phyloP scores from a whole-genome alignment of 92 coral and sea anemone species.

The Epizoanthus illoricatus region DNA sequence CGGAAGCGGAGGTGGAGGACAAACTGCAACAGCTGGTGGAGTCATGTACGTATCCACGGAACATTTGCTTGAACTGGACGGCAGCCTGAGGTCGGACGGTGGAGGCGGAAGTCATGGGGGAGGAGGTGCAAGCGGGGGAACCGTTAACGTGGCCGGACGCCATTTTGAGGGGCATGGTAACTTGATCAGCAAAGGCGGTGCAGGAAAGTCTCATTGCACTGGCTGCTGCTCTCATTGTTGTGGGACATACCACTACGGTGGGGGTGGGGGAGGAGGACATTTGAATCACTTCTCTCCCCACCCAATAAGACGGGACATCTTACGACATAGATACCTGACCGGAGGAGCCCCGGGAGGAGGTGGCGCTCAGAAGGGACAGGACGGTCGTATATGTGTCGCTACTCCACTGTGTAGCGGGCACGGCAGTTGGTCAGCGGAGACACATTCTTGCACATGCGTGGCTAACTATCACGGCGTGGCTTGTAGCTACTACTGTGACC shows the following conservation, averaged over 20 bases:
- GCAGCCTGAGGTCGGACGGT: slow-evolving; percentile 59
- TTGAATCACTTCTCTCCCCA: slow-evolving; percentile 56
- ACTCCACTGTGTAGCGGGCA: slow-evolving; percentile 58
- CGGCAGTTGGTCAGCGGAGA: slow-evolving; percentile 49
- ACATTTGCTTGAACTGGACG: slow-evolving; percentile 64
- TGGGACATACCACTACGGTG: slow-evolving; percentile 45
- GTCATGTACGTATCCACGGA: slow-evolving; percentile 52
- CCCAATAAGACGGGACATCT: slow-evolving; percentile 55
- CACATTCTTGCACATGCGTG: slow-evolving; percentile 48
- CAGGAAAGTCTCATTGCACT: slow-evolving; percentile 40
- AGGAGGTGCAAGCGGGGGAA: slow-evolving; percentile 68
- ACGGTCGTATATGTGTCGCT: slow-evolving; percentile 51
- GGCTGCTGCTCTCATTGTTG: slow-evolving; percentile 14
- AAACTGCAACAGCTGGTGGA: slow-evolving; percentile 58
- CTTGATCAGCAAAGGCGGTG: slow-evolving; percentile 54
- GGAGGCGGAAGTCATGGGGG: slow-evolving; percentile 45
- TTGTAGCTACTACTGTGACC: slow-evolving; percentile 48
- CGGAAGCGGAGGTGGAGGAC: slow-evolving; percentile 72
- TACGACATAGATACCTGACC: slow-evolving; percentile 41
- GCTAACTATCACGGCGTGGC: slow-evolving; percentile 53
- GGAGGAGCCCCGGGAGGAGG: slow-evolving; percentile 53
- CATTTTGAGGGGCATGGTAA: slow-evolving; percentile 70
- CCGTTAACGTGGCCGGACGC: slow-evolving; percentile 53
- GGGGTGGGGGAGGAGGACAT: slow-evolving; percentile 73
- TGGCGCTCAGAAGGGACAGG: slow-evolving; percentile 40